Conservation (phyloP, 37 sponge, comb jelly and placozoan species). For the Aphrocallistes beatrix region DNA sequence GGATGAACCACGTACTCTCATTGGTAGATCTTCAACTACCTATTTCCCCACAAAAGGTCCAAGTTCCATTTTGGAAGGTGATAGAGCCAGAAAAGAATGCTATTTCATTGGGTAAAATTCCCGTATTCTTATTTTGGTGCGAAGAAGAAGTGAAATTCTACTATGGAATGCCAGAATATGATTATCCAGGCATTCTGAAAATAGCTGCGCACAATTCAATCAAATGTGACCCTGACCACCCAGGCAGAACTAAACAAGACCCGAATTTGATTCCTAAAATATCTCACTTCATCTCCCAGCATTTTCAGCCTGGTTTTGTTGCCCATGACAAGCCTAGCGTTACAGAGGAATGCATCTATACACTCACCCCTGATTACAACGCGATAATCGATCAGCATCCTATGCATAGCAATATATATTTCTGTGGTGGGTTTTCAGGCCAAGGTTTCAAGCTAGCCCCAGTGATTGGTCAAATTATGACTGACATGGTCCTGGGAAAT, state of each 20-base stretch:
- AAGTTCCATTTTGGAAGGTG: background rate
- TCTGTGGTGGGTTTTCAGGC: constrained; percentile 21
- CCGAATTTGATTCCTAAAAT: background rate
- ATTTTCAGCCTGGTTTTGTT: background rate
- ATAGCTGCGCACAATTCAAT: constrained; percentile 16
- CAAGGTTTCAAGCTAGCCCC: background rate
- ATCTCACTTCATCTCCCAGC: background rate
- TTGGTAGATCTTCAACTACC: constrained; percentile 45
- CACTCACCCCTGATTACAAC: constrained; percentile 4
- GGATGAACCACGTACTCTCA: constrained; percentile 37
- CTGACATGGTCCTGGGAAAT: background rate
- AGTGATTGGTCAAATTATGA: background rate
- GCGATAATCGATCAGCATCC: background rate
- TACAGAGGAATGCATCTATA: constrained; percentile 26
- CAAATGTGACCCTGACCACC: constrained; percentile 25
- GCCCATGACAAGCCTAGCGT: background rate
- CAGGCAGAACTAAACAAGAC: background rate
- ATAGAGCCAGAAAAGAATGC: background rate
- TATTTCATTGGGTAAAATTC: constrained; percentile 24
- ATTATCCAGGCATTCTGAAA: constrained; percentile 75
- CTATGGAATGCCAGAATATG: constrained; percentile 49
- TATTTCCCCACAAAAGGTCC: background rate
- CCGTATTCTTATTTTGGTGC: constrained; percentile 32
- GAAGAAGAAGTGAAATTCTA: background rate
- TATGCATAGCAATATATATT: background rate